Conservation (phyloP, 1,140 invertebrate genomes). For the Drosophila pruinosa region DNA sequence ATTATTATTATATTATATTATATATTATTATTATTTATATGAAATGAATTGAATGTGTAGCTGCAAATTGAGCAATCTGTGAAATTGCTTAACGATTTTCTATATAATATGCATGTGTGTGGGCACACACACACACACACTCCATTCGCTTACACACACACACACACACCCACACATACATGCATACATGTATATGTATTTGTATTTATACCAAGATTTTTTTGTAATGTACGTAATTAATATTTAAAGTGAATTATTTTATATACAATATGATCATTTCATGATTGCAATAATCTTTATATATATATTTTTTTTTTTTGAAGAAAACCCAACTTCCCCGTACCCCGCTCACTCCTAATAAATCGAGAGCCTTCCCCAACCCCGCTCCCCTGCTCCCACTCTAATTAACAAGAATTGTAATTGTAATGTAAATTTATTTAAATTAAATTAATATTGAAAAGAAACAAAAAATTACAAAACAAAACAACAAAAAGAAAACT, state of each 20-base stretch:
- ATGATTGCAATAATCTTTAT: constrained; percentile 19
- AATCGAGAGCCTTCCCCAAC: not conserved
- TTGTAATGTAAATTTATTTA: constrained; percentile 49
- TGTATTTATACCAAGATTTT: constrained; percentile 44
- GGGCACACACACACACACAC: not conserved
- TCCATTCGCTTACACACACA: constrained; percentile 6
- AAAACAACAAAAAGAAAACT: constrained; percentile 49
- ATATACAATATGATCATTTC: constrained; percentile 22
- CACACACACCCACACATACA: constrained; percentile 14
- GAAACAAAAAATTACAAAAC: constrained; percentile 20
- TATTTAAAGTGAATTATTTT: constrained; percentile 47
- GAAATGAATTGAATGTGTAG: constrained; percentile 19
- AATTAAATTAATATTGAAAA: constrained; percentile 52
- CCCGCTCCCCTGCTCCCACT: not conserved
- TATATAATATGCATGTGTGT: not conserved
- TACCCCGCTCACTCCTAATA: not conserved
- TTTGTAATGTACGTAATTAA: constrained; percentile 54
- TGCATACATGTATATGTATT: constrained; percentile 31
- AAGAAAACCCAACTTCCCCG: not conserved
- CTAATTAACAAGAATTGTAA: constrained; percentile 39
- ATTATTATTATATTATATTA: constrained; percentile 18
- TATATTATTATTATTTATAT: constrained; percentile 37
- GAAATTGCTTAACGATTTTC: constrained; percentile 1
- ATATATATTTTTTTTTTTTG: constrained; percentile 26
- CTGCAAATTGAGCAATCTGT: not conserved